Percentiles rank a stretch among this genome's conserved stretches.
Conservation (phyloP, 2,888 invertebrate species). For the Cabera pusaria region DNA sequence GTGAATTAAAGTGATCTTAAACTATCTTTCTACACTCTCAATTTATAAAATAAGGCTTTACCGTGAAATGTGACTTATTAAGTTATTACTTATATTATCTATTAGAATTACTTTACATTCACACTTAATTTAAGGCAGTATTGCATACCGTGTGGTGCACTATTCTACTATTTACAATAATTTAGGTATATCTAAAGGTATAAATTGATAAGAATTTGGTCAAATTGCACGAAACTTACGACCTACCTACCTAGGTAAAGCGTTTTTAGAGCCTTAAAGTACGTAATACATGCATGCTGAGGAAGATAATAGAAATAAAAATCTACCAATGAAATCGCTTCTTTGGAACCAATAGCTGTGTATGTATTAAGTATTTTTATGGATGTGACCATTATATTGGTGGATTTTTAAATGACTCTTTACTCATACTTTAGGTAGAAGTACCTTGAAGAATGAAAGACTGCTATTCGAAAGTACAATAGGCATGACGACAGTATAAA, state of each 20-base stretch:
- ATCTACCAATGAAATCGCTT: too few species aligned
- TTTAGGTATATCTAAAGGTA: conserved; percentile 36
- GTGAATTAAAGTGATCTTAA: conserved; percentile 53
- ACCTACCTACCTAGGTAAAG: conserved; percentile 47
- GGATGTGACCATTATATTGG: too few species aligned
- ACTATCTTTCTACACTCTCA: conserved; percentile 45
- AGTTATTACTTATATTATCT: too few species aligned
- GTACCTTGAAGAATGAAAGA: too few species aligned
- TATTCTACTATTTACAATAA: conserved; percentile 59
- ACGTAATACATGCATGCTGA: too few species aligned
- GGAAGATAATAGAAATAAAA: neutral
- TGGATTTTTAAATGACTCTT: too few species aligned
- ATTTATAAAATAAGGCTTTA: conserved; percentile 80
- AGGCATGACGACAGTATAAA: too few species aligned
- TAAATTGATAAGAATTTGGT: conserved; percentile 64
- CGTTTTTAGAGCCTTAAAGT: conserved; percentile 46
- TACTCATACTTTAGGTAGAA: too few species aligned
- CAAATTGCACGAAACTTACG: conserved; percentile 55
- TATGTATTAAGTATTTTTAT: too few species aligned
- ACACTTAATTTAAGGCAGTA: conserved; percentile 77
- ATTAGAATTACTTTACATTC: conserved; percentile 18
- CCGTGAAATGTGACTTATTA: conserved; percentile 69
- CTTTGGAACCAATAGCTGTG: too few species aligned
- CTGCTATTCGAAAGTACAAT: too few species aligned
- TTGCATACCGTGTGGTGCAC: conserved; percentile 70